Base-by-base conservation (phyloP, 2,797 vertebrate species). In the Hoplostethus atlanticus region DNA sequence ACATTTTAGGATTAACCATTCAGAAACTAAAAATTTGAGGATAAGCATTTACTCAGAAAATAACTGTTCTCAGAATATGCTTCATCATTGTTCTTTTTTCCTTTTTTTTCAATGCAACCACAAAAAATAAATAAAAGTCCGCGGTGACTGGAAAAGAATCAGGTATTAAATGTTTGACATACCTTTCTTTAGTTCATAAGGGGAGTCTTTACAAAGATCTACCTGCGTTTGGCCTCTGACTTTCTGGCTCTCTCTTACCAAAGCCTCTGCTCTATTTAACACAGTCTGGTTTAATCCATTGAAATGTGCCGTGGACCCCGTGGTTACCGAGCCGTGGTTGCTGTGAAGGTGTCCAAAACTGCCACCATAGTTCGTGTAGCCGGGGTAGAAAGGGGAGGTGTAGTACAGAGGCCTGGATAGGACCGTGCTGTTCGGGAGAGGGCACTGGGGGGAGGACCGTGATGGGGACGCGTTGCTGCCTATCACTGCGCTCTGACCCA, bases 141-240 rank as follows among this genome's bases (percentile, higher is more conserved):
- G 90, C 76, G 76, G 79, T 92, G 89, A 87, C 92, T 92, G 90
- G 83, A 93, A 91, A 91, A 87, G 72, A 93, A 93, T 91, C 95
- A 94, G 90, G 87, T 94, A 95, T 97, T 98, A 99, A 97, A 99
- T 97, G 95, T 97, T 97, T 94, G 97, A 98, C 98, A 97, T 99
- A 98, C 97, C 98, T 99, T 99, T 99, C 96, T 99, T 99, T 94
- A 98, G 93, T 94, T 99, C 97, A 95, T 97, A 99, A 95, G 97
- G 95, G 87, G 97, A 95, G 94, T 98, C 98, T 97, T 98, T 99
- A 96, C 96, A 97, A 94, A 97, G 95, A 89, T 99, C 97, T 96
- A 96, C 93, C 94, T 98, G 97, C 85, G 96, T 94, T 92, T 96
- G 97, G 94, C 95, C 95, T 92, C 97, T 95, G 92, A 96, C 91